phyloP scores from a whole-genome alignment of 2,113 vertebrate species.

The Arvicanthis niloticus region DNA sequence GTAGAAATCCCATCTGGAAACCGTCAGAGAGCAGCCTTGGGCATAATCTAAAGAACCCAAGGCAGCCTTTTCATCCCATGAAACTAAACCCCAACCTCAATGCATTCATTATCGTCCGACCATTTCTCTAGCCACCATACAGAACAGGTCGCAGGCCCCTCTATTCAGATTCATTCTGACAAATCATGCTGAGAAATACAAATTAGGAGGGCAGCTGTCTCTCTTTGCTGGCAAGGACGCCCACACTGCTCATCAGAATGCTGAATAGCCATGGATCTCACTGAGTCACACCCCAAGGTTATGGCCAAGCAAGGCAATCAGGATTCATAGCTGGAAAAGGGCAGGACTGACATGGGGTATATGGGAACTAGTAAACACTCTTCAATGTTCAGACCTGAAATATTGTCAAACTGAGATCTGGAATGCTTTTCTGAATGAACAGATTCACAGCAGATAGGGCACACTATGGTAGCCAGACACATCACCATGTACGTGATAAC shows the following conservation, averaged over 20 bases:
- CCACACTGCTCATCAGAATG: not conserved
- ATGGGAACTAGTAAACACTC: rapidly evolving
- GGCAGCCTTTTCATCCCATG: constrained; percentile 69
- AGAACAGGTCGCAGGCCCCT: not conserved
- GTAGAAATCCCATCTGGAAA: constrained; percentile 69
- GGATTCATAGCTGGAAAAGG: not conserved
- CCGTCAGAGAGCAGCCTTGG: constrained; percentile 46
- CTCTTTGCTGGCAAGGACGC: constrained; percentile 16
- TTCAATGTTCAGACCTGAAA: not conserved
- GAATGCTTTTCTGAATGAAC: not conserved
- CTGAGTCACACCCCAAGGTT: not conserved
- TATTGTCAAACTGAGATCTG: not conserved
- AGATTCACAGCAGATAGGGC: not conserved
- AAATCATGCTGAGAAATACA: constrained; percentile 80
- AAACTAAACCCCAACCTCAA: constrained; percentile 64
- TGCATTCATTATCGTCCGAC: constrained; percentile 57
- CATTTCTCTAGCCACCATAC: not conserved
- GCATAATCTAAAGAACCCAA: constrained; percentile 68
- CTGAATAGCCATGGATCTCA: not conserved
- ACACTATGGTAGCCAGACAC: not conserved
- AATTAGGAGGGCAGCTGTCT: constrained; percentile 84
- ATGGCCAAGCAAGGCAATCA: rapidly evolving
- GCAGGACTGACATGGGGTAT: rapidly evolving
- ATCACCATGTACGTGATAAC: not conserved
- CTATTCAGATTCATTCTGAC: constrained; percentile 74